These are phyloP conservation scores for Teleiodes luculella DNA, from an alignment of 2,888 invertebrate species.

Conservation along the genomic window DNA sequence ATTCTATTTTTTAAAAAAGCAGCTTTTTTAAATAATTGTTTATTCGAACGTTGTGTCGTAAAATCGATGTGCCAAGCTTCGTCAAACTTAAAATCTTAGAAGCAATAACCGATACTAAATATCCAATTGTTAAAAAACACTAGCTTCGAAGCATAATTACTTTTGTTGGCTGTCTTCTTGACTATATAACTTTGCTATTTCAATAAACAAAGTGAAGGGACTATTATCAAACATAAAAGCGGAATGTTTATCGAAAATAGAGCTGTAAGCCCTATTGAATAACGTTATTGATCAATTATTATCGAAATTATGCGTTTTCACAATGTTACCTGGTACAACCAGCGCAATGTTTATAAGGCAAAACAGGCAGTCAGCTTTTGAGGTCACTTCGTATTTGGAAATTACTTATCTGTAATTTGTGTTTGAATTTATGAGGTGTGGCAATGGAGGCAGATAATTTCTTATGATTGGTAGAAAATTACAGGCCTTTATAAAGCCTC, in stretches of 20 bases:
- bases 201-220: too few species aligned
- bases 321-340: constrained; percentile 25
- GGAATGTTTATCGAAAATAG: neutral
- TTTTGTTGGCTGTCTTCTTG: too few species aligned
- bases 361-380: constrained; percentile 18
- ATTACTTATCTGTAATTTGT: constrained; percentile 1
- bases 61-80: too few species aligned
- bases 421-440: constrained; percentile 6
- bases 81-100: too few species aligned
- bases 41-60: too few species aligned
- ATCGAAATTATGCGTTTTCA: constrained; percentile 35
- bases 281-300: constrained; percentile 31
- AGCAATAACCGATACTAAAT: too few species aligned
- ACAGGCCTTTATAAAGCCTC: neutral
- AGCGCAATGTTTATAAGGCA: constrained; percentile 15
- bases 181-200: too few species aligned
- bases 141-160: too few species aligned
- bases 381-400: constrained; percentile 11
- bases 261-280: constrained; percentile 12
- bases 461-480: neutral
- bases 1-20: too few species aligned
- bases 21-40: too few species aligned
- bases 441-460: neutral
- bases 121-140: too few species aligned
- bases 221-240: too few species aligned